Conservation (phyloP, 2,113 vertebrate genomes). For the Sapajus apella region DNA sequence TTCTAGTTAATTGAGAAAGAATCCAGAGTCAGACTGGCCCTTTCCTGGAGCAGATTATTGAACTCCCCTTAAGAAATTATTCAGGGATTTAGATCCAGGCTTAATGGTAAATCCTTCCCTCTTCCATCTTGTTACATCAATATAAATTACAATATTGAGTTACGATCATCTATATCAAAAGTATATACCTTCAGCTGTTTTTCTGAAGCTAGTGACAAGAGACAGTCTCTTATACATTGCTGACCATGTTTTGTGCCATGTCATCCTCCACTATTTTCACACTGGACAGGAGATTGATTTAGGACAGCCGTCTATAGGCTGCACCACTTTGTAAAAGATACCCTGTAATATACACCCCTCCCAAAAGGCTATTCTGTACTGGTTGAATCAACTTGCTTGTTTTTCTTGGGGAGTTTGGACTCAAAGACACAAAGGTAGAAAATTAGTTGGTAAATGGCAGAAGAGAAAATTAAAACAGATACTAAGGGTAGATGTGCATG, state of each 20-base stretch:
- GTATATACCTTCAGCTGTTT: neutral
- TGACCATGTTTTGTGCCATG: neutral
- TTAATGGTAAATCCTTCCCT: conserved; percentile 27
- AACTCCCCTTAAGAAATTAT: conserved; percentile 37
- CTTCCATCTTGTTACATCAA: conserved; percentile 18
- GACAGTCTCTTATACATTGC: neutral
- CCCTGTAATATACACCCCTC: neutral
- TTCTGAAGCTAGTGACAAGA: neutral
- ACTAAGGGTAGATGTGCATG: neutral
- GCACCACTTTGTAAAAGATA: conserved; percentile 3
- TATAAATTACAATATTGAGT: conserved; percentile 21
- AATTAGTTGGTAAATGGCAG: neutral
- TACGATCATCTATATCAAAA: conserved; percentile 11
- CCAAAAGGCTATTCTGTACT: neutral
- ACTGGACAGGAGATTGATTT: neutral
- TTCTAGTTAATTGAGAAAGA: conserved; percentile 2
- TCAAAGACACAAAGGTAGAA: neutral
- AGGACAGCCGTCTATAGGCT: neutral
- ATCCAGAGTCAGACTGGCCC: neutral
- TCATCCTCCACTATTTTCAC: neutral
- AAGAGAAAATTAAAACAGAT: conserved; percentile 38
- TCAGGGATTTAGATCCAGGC: conserved; percentile 24
- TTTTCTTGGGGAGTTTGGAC: neutral
- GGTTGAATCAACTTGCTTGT: neutral
- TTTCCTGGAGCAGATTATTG: neutral